These are phyloP conservation scores for Diabrotica balteata DNA, from an alignment of 2,888 invertebrate species.

Conservation along the genomic window DNA sequence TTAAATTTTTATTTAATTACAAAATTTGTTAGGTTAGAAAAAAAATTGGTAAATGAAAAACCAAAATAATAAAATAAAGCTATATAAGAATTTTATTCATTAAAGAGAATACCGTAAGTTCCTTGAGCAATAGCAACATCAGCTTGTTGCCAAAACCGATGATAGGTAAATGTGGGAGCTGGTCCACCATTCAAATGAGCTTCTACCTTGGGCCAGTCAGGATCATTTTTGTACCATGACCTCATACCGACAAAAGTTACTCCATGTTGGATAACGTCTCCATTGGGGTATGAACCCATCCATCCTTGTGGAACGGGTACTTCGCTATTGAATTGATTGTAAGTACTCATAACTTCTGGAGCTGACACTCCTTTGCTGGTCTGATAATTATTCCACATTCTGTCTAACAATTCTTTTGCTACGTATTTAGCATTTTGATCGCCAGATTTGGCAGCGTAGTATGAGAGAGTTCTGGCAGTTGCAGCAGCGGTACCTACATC, in stretches of 20 bases:
- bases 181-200: slow-evolving; percentile 38
- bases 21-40: not conserved
- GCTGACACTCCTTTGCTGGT: slow-evolving; percentile 38
- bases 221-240: slow-evolving; percentile 41
- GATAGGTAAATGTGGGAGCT: slow-evolving; percentile 40
- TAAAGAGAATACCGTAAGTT: slow-evolving; percentile 41
- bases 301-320: slow-evolving; percentile 44
- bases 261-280: slow-evolving; percentile 40
- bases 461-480: slow-evolving; percentile 44
- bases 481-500: slow-evolving; percentile 44
- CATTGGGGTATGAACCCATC: slow-evolving; percentile 42
- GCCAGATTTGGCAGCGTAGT: slow-evolving; percentile 44
- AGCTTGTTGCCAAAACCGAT: slow-evolving; percentile 44
- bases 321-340: slow-evolving; percentile 40
- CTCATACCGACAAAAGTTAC: slow-evolving; percentile 42
- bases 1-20: too few relatives aligned
- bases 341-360: slow-evolving; percentile 40
- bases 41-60: not conserved
- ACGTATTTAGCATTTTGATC: slow-evolving; percentile 35
- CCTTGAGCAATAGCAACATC: slow-evolving; percentile 42
- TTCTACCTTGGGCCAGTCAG: slow-evolving; percentile 40
- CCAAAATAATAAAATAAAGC: not conserved
- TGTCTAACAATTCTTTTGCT: slow-evolving; percentile 42
- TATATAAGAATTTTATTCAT: slow-evolving; percentile 34
- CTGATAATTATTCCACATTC: slow-evolving; percentile 36